A percentile compares a stretch with the other conserved stretches of the same genome.
These are phyloP conservation scores for Drosophila malerkotliana DNA, from an alignment of 1,140 invertebrate species.

Conservation along the genomic window DNA sequence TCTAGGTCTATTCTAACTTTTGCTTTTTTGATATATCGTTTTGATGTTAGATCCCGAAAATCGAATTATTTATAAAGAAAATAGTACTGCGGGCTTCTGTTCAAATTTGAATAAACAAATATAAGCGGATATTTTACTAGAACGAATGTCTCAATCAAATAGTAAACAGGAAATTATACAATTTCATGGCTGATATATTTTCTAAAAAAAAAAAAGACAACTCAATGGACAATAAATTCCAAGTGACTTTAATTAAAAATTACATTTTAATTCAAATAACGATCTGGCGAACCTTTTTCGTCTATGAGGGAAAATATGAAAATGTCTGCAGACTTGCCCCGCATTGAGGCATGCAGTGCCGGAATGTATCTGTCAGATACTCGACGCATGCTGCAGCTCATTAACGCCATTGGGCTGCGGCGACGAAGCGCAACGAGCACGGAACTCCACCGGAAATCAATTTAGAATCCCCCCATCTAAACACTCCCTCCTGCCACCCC, in stretches of 20 bases:
- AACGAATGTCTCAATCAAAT: slow-evolving; percentile 39
- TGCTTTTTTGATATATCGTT: slow-evolving; percentile 50
- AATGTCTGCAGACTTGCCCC: slow-evolving; percentile 39
- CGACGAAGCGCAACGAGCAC: slow-evolving; percentile 64
- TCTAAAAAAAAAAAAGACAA: slow-evolving; percentile 38
- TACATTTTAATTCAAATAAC: slow-evolving; percentile 71
- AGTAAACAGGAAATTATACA: slow-evolving; percentile 67
- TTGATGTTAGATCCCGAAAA: slow-evolving; percentile 52
- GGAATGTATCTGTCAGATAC: slow-evolving; percentile 71
- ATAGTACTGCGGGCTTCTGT: not conserved
- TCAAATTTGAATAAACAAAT: slow-evolving; percentile 21
- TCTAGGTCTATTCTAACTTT: slow-evolving; percentile 56
- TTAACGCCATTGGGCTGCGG: slow-evolving; percentile 64
- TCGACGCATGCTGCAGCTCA: slow-evolving; percentile 73
- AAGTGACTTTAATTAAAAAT: slow-evolving; percentile 77
- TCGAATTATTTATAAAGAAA: slow-evolving; percentile 19
- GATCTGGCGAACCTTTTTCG: slow-evolving; percentile 13
- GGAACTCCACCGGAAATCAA: slow-evolving; percentile 72
- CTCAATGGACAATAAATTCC: slow-evolving; percentile 62
- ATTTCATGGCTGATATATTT: slow-evolving; percentile 69
- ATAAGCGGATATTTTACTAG: not conserved
- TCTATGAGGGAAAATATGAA: slow-evolving; percentile 40
- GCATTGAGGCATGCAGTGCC: slow-evolving; percentile 65
- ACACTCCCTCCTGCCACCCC: not conserved
- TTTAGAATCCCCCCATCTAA: slow-evolving; percentile 18